Base-by-base conservation (phyloP, 2,888 invertebrate genomes). In the Hipparchia semele region DNA sequence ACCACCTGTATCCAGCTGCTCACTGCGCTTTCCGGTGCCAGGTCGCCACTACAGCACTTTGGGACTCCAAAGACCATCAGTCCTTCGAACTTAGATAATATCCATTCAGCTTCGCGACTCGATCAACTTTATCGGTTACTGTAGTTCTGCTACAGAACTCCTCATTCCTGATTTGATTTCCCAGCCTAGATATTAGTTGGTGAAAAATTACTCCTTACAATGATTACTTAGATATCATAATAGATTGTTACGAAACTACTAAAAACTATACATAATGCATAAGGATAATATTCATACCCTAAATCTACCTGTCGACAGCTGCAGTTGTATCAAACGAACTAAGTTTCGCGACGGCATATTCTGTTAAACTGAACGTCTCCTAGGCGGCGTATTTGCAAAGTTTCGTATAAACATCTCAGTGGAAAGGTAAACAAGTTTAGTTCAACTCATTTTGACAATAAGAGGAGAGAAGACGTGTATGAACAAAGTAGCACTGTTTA, bases 381-480 rank as follows among this genome's bases (percentile, higher is more conserved):
- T 82, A 83, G 84, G 89, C 84, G 79, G 83, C 81, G 84, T 86
- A 87, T 86, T 86, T 86, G 81, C 84, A 81, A 90, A 92, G 86
- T 91, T 91, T 83, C 85, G 84, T 86, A 87, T 85, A 87, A 86
- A 89, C 89, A 87, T 85, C 86, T 87, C 85, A 81, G 82, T 78
- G 81, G 85, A 81, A 86, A 89, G 84, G 89, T 90, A 89, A 87
- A 88, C 88, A 90, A 91, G 89, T 90, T 91, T 88, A 85, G 87
- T 88, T 88, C 87, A 89, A 86, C 89, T 86, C 87, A 89, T 91
- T 90, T 88, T 88, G 87, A 87, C 90, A 90, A 89, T 89, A 87
- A 46, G 6, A 68, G 45, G 39, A 49, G 49, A 49, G 49, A 49
- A 49, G 13, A 68, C 33, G 56, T 8, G 82, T 80, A 81, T 81